Percentiles rank a stretch among this genome's conserved stretches.
phyloP scores from a whole-genome alignment of 1,140 invertebrate genomes.

The Agrilus planipennis region DNA sequence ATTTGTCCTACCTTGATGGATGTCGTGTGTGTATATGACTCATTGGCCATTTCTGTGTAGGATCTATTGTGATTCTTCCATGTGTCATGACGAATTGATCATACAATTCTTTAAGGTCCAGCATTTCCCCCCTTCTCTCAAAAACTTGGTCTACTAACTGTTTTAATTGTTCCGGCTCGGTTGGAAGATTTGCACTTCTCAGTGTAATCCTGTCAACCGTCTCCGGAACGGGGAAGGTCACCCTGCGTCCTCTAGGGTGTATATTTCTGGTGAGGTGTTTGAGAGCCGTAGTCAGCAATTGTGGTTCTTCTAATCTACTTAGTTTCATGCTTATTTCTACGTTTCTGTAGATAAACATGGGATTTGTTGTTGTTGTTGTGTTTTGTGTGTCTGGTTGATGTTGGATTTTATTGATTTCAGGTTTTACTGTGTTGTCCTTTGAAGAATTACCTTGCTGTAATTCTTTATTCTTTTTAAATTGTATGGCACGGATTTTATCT shows the following conservation, averaged over 20 bases:
- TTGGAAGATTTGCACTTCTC: not conserved
- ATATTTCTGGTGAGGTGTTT: not conserved
- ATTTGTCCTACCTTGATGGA: not conserved
- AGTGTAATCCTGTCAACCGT: slow-evolving; percentile 2
- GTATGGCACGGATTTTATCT: too few relatives aligned
- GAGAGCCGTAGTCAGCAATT: not conserved
- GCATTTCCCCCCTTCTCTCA: slow-evolving; percentile 1
- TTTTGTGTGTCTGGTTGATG: too few relatives aligned
- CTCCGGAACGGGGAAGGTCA: slow-evolving; percentile 1
- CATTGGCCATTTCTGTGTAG: too few relatives aligned
- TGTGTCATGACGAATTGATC: slow-evolving; percentile 1
- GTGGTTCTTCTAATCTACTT: not conserved
- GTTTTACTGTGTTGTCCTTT: too few relatives aligned
- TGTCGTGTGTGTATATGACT: slow-evolving; percentile 4
- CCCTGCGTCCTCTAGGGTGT: not conserved
- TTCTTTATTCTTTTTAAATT: too few relatives aligned
- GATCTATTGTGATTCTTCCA: slow-evolving; percentile 1
- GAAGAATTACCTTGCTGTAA: too few relatives aligned
- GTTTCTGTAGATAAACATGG: too few relatives aligned
- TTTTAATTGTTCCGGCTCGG: not conserved
- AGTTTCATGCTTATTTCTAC: too few relatives aligned
- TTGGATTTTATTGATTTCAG: too few relatives aligned
- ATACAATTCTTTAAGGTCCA: not conserved
- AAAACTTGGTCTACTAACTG: not conserved
- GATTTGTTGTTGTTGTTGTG: too few relatives aligned